Conservation (phyloP, 2,797 vertebrate genomes). For the Knipowitschia caucasica region DNA sequence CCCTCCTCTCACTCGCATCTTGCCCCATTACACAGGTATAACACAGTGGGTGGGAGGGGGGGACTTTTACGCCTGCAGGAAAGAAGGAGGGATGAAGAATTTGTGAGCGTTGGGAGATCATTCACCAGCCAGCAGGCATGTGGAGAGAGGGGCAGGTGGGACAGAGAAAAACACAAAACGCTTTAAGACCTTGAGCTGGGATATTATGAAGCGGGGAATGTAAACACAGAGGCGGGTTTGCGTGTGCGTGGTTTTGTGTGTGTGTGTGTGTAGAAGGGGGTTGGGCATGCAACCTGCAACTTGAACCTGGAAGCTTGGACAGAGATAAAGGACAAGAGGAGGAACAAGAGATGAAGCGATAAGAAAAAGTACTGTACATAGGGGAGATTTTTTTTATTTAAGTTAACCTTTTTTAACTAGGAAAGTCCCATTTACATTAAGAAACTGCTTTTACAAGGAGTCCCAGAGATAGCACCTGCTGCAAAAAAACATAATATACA, state of each 20-base stretch:
- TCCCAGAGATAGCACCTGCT: no score
- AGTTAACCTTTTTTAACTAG: no score
- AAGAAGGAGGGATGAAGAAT: slow-evolving; percentile 22
- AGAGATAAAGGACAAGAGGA: slow-evolving; percentile 15
- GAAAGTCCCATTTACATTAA: no score
- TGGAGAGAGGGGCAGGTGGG: slow-evolving; percentile 41
- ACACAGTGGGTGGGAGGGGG: slow-evolving; percentile 11
- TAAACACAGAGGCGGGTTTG: slow-evolving; percentile 81
- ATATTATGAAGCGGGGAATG: slow-evolving; percentile 80
- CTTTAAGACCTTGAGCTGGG: slow-evolving; percentile 65
- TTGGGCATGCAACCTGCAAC: slow-evolving; percentile 59
- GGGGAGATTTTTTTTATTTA: no score
- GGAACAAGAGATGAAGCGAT: slow-evolving; percentile 34
- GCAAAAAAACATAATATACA: no score
- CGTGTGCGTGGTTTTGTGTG: neutral
- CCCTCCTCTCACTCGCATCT: slow-evolving; percentile 40
- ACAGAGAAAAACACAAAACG: slow-evolving; percentile 34
- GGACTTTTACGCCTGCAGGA: slow-evolving; percentile 31
- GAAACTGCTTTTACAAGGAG: no score
- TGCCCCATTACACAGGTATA: slow-evolving; percentile 67
- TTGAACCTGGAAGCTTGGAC: slow-evolving; percentile 58
- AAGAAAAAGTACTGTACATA: slow-evolving; percentile 1
- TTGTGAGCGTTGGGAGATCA: slow-evolving; percentile 30
- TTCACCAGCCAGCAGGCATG: slow-evolving; percentile 34
- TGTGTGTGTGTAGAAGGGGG: slow-evolving; percentile 28